Evolutionary conservation across 1,140 invertebrate genomes (phyloP).

Genomic region (Drosophila bocqueti): DNA sequence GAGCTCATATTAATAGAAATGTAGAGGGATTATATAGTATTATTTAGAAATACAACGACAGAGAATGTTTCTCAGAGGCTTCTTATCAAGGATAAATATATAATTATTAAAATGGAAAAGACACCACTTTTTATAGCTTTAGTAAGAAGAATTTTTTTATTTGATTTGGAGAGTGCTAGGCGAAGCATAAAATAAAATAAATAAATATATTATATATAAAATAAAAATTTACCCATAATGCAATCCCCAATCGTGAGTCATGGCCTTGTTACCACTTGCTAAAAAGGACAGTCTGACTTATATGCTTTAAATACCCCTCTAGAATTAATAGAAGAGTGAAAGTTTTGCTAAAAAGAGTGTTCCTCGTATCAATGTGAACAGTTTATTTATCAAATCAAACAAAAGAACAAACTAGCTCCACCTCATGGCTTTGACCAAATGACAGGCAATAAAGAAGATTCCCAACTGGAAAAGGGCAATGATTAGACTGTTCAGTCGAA

Average conservation of each 20-base stretch:
- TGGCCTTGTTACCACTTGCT: too few relatives aligned
- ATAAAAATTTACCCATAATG: too few relatives aligned
- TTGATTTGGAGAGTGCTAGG: too few relatives aligned
- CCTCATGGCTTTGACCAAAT: conserved; percentile 86
- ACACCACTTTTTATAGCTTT: too few relatives aligned
- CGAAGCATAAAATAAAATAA: too few relatives aligned
- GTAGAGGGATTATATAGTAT: not conserved
- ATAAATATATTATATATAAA: too few relatives aligned
- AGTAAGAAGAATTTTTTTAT: not conserved
- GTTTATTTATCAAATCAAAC: not conserved
- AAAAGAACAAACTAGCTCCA: not conserved
- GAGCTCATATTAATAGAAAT: not conserved
- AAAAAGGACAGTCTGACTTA: too few relatives aligned
- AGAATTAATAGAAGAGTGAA: not conserved
- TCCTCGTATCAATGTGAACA: not conserved
- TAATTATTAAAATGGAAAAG: too few relatives aligned
- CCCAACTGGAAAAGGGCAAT: conserved; percentile 86
- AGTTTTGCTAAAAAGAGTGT: not conserved
- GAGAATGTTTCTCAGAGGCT: not conserved
- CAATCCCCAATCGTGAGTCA: too few relatives aligned
- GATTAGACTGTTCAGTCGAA: conserved; percentile 88
- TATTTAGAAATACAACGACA: too few relatives aligned
- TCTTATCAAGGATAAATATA: not conserved
- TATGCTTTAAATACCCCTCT: too few relatives aligned
- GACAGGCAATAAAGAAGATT: conserved; percentile 66